Conservation (phyloP, 2,113 vertebrate genomes). For the Protobothrops mucrosquamatus region DNA sequence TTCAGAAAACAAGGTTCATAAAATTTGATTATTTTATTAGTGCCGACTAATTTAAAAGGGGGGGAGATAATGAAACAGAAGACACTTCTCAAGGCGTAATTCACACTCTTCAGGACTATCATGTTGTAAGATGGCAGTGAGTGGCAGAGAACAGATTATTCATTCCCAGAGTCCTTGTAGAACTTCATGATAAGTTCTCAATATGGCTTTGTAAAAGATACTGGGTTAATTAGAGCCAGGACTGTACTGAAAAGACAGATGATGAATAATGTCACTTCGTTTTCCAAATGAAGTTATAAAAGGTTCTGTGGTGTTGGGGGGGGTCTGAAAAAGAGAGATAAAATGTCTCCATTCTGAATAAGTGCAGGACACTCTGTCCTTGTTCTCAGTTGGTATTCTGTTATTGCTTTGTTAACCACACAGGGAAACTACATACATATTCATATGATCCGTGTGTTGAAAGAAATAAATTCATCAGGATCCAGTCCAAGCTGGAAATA, state of each 20-base stretch:
- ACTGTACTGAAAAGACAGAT: not conserved
- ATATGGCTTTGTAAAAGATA: not conserved
- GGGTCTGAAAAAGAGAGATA: not conserved
- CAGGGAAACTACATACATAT: not conserved
- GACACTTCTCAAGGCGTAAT: slow-evolving; percentile 21
- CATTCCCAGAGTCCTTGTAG: not conserved
- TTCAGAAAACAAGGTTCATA: slow-evolving; percentile 46
- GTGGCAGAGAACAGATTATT: not conserved
- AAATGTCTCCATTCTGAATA: not conserved
- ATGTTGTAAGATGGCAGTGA: not conserved
- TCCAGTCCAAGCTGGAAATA: too few relatives aligned
- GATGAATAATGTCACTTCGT: not conserved
- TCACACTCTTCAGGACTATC: not conserved
- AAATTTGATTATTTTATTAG: slow-evolving; percentile 55
- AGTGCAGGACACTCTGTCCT: not conserved
- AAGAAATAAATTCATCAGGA: too few relatives aligned
- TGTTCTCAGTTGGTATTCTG: not conserved
- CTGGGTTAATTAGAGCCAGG: not conserved
- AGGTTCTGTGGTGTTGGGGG: rapidly evolving
- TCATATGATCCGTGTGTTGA: not conserved
- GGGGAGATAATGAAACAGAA: slow-evolving; percentile 44
- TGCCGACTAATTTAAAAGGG: slow-evolving; percentile 48
- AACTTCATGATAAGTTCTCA: not conserved
- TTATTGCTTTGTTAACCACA: not conserved
- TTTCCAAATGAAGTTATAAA: not conserved